A percentile compares a stretch with the other conserved stretches of the same genome.
phyloP scores from a whole-genome alignment of 2,113 vertebrate species.

The Stigmatopora argus region DNA sequence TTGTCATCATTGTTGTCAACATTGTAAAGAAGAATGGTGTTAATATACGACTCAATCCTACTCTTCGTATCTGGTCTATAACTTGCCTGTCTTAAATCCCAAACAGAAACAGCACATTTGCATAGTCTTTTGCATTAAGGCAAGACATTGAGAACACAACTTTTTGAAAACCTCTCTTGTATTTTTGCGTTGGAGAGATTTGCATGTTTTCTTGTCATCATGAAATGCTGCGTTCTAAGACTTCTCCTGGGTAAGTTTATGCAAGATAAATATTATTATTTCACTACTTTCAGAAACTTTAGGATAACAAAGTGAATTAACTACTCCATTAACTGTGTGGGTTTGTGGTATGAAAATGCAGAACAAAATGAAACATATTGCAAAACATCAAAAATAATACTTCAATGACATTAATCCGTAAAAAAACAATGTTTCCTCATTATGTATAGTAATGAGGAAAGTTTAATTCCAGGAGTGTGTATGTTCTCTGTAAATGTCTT shows the following conservation, averaged over 20 bases:
- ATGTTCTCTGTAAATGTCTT: too few relatives aligned
- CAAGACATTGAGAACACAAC: constrained; percentile 22
- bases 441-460: too few relatives aligned
- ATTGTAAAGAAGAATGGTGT: neutral
- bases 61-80: neutral
- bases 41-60: neutral
- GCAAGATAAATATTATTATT: neutral
- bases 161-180: constrained; percentile 23
- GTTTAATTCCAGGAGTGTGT: too few relatives aligned
- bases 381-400: too few relatives aligned
- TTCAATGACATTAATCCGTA: too few relatives aligned
- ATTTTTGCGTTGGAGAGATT: neutral
- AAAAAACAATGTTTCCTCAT: too few relatives aligned
- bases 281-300: neutral
- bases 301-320: neutral
- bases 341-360: neutral
- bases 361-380: too few relatives aligned
- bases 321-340: neutral
- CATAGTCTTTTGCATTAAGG: constrained; percentile 31
- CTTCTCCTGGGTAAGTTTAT: constrained; percentile 44
- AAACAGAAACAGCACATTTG: constrained; percentile 12
- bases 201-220: constrained; percentile 11
- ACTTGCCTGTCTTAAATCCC: neutral
- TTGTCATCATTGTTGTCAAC: too few relatives aligned
- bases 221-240: constrained; percentile 18